phyloP scores from a whole-genome alignment of 2,888 invertebrate genomes.

The Cephus pygmeus region DNA sequence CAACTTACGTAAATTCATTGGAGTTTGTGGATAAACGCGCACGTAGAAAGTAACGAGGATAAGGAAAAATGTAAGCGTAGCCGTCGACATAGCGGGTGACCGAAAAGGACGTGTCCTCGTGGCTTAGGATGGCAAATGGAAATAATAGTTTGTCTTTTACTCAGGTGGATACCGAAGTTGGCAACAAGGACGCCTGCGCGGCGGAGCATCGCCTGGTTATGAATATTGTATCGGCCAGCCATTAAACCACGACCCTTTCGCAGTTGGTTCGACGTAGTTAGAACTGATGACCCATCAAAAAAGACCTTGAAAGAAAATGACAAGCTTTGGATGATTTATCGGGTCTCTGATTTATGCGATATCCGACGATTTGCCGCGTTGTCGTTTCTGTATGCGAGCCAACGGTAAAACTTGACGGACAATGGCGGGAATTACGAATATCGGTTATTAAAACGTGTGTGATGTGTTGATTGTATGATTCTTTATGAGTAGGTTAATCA shows the following conservation, averaged over 20 bases:
- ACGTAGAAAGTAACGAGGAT: slow-evolving; percentile 18
- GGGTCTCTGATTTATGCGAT: slow-evolving; percentile 36
- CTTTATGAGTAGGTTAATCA: neutral
- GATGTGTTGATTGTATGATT: neutral
- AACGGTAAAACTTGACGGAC: neutral
- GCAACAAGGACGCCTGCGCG: slow-evolving; percentile 49
- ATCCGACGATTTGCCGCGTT: neutral
- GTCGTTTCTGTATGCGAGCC: neutral
- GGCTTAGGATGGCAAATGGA: neutral
- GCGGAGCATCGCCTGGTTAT: slow-evolving; percentile 36
- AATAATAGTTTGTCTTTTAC: slow-evolving; percentile 6
- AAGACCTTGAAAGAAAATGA: slow-evolving; percentile 15
- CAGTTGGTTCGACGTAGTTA: neutral
- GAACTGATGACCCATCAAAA: slow-evolving; percentile 4
- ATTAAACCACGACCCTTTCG: slow-evolving; percentile 52
- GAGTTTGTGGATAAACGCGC: slow-evolving; percentile 36
- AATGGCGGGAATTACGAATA: neutral
- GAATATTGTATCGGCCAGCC: slow-evolving; percentile 52
- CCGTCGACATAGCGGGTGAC: neutral
- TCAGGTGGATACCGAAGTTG: slow-evolving; percentile 24
- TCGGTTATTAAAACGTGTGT: neutral
- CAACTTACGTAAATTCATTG: slow-evolving; percentile 48
- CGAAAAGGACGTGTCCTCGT: neutral
- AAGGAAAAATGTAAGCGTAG: neutral
- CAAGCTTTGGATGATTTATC: slow-evolving; percentile 23